Conservation (phyloP, 2,113 vertebrate genomes). For the Mus spicilegus region DNA sequence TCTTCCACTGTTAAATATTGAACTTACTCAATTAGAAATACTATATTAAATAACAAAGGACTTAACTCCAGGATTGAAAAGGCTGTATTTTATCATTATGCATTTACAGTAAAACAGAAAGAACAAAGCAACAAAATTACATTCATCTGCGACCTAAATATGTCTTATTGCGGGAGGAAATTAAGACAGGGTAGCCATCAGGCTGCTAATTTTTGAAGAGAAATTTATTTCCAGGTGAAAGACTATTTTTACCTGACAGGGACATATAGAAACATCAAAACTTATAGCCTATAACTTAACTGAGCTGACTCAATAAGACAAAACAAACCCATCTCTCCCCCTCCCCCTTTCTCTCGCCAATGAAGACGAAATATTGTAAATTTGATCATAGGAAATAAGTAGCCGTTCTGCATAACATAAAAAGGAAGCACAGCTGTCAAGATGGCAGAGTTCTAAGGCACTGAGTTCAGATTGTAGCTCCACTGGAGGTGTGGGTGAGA, state of each 20-base stretch:
- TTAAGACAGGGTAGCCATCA: not conserved
- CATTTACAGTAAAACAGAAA: slow-evolving; percentile 10
- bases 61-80: not conserved
- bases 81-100: not conserved
- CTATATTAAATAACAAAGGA: slow-evolving; percentile 22
- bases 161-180: not conserved
- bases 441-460: not conserved
- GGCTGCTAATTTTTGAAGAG: not conserved
- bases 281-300: not conserved
- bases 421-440: not conserved
- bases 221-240: slow-evolving; percentile 30
- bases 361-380: slow-evolving; percentile 1
- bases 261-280: slow-evolving; percentile 50
- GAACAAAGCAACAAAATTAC: not conserved
- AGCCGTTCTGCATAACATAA: not conserved
- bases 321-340: not conserved
- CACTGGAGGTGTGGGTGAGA: not conserved
- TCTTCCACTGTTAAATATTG: slow-evolving; percentile 34
- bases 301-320: not conserved
- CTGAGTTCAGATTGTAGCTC: not conserved
- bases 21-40: slow-evolving; percentile 11
- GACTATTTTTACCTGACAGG: not conserved
- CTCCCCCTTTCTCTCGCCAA: not conserved
- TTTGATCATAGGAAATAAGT: slow-evolving; percentile 51
- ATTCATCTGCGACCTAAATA: not conserved